A percentile compares a stretch with the other conserved stretches of the same genome.
Evolutionary conservation across 2,888 invertebrate species (phyloP).

Genomic region (Chaitophorus viminalis): DNA sequence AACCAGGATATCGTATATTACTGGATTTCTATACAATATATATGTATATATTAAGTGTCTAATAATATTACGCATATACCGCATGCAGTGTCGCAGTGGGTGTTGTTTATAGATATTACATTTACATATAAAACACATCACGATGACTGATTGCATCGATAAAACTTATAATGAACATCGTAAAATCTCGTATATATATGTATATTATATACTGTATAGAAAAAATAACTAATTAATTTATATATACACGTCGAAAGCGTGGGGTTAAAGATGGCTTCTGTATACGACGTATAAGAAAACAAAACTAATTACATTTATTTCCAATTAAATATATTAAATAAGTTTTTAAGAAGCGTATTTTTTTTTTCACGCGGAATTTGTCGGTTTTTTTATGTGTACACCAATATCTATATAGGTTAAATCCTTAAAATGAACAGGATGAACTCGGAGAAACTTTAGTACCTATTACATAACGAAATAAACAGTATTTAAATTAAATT

Average conservation of each 20-base stretch:
- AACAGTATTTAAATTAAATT: too few species aligned
- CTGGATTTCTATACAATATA: neutral
- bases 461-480: too few species aligned
- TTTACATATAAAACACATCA: neutral
- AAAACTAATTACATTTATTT: neutral
- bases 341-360: neutral
- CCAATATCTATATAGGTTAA: neutral
- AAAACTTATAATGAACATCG: neutral
- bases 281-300: neutral
- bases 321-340: neutral
- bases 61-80: too few species aligned
- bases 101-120: neutral
- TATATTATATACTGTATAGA: too few species aligned
- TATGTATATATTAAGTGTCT: neutral
- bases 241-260: neutral
- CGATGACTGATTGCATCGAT: neutral
- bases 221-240: neutral
- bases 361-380: neutral
- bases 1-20: neutral
- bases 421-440: too few species aligned
- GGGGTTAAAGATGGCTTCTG: neutral
- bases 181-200: neutral
- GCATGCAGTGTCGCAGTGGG: too few species aligned
- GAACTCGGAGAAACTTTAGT: too few species aligned
- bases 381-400: too few species aligned